Base-by-base conservation (phyloP, 2,797 vertebrate species). In the Gallirallus australis region DNA sequence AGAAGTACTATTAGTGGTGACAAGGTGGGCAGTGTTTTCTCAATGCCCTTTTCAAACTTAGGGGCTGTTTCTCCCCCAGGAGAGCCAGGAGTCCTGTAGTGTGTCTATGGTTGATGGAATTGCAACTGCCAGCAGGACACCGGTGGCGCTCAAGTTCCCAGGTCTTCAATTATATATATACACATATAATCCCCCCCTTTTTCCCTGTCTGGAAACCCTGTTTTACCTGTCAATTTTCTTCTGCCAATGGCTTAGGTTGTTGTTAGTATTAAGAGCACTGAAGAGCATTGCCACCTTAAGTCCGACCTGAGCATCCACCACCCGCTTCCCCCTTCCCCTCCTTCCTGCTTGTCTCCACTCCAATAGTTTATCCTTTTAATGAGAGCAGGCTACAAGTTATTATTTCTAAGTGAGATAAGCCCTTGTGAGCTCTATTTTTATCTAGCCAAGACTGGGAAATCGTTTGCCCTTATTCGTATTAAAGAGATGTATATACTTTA, bases 391-490 rank as follows among this genome's bases (percentile, higher is more conserved):
- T 87, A 81, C 69, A 86, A 78, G 76, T 86, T 88, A 93, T 83
- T 93, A 88, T 90, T 90, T 84, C 54, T 84, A 85, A 95, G 89
- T 86, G 90, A 81, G 78, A 77, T 86, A 82, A 87, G 82, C 79
- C 61, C 39, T 71, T 70, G 75, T 19, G 71, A 91, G 86, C 80
- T 94, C 91, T 94, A 77, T 97, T 92, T 92, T 96, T 94, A 70
- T 93, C 82, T 83, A 88, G 57, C 35, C 68, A 56, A 79, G 78
- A 31, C 90, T 83, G 84, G 80, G 92, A 97, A 97, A 96, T 96
- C 68, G 7, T 95, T 96, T 97, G 93, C 93, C 89, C 94, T 91
- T 92, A 81, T 97, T 97, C 95, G 92, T 96, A 95, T 96, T 96
- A 95, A 95, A 93, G 78, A 83, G 90, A 94, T 90, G 95, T 96